Base-by-base conservation (phyloP, 2,888 invertebrate species). In the Caenorhabditis sp. region DNA sequence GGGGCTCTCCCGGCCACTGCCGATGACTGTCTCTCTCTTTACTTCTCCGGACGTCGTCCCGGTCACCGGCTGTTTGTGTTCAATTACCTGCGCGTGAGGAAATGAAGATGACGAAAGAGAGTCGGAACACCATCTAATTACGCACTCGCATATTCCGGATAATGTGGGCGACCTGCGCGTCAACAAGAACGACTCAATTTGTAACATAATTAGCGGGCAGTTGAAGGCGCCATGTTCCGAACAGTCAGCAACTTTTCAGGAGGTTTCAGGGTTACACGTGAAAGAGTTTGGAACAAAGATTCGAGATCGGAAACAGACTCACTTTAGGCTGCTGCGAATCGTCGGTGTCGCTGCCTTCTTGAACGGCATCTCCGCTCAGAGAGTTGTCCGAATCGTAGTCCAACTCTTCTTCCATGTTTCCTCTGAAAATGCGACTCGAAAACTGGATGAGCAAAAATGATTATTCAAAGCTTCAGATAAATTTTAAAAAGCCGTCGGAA, bases 81-180 rank as follows among this genome's bases (percentile, higher is more conserved):
- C 68, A 68, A 68, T 68, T 68, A 68, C 68, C 68, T 58, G 59
- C 68, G 58, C 52, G 68, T 32, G 68, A 41, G 39, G 39, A 58
- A 35, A 59, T 39, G 56, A 66, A 35, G 56, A 62, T 62, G 52
- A 65, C 20, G 56, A 59, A 43, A 43, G 37, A 55, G 53, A 45
- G 45, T 35, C 35, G 43, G 68, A 58, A 68, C 27, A 68, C 59
- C 52, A 50, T 68, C 50, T 68, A 68, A 68, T 68, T 68, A 68
- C 68, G 32, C 58, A 50, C 35, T 11, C 35, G 43, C 43, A 68
- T 59, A 58, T 59, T 59, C 68, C 50, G 68, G 66, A 68, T 68
- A 58, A 55, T 65, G 45, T 20, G 30, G 15, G 24, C 45, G 41
- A 41, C 20, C 56, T 41, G 39, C 68, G 68, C 59, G 68, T 68